phyloP scores from a whole-genome alignment of 2,888 invertebrate genomes.

The Oscheius sp. region DNA sequence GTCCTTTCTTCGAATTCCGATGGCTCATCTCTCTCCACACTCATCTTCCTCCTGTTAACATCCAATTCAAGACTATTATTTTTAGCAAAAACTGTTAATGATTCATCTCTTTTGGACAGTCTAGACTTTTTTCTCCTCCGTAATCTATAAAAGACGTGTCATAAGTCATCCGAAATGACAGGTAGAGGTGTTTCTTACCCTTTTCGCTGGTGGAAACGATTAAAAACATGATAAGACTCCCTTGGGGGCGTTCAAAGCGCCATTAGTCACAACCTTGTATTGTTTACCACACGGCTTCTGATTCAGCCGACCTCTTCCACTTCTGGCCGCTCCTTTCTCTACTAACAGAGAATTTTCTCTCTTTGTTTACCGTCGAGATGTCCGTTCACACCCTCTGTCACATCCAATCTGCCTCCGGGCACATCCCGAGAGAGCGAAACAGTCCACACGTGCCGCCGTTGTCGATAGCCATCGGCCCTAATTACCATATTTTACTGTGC shows the following conservation, averaged over 20 bases:
- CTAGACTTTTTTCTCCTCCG: too few species aligned
- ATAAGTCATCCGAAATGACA: too few species aligned
- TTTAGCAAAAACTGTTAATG: neutral
- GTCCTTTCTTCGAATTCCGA: conserved; percentile 1
- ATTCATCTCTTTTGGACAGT: too few species aligned
- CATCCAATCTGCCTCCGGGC: conserved; percentile 25
- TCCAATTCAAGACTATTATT: neutral
- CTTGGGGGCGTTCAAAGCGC: neutral
- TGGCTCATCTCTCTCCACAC: neutral
- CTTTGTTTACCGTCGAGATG: conserved; percentile 5
- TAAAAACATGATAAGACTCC: neutral
- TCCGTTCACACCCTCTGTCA: conserved; percentile 11
- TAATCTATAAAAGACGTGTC: too few species aligned
- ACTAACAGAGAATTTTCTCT: neutral
- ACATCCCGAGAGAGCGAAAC: conserved; percentile 3
- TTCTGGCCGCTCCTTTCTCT: neutral
- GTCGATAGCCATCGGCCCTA: conserved; percentile 16
- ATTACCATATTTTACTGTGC: conserved; percentile 37
- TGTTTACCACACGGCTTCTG: conserved; percentile 24
- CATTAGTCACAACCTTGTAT: neutral
- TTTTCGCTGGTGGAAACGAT: too few species aligned
- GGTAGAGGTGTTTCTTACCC: too few species aligned
- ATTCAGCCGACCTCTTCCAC: conserved; percentile 9
- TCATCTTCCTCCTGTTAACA: neutral
- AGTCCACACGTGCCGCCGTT: conserved; percentile 1